A percentile compares a stretch with the other conserved stretches of the same genome.
Evolutionary conservation across 1,140 invertebrate species (phyloP).

Genomic region (Cepaea nemoralis): DNA sequence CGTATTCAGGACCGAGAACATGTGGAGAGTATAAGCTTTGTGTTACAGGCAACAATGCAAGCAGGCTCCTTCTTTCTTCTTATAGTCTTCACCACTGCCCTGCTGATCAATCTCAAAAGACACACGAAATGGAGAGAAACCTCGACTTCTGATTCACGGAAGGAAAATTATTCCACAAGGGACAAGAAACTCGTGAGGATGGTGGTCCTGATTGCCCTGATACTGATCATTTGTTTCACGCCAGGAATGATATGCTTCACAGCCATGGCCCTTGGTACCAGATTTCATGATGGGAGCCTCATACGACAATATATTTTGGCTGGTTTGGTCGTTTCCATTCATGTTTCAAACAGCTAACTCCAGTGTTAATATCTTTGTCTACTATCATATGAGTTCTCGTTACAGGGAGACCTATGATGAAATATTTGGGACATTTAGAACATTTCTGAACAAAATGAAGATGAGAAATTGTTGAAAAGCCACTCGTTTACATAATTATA

Average conservation of each 20-base stretch:
- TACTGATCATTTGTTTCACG: conserved; percentile 8
- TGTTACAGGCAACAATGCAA: not conserved
- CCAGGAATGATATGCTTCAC: not conserved
- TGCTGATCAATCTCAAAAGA: not conserved
- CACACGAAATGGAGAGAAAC: not conserved
- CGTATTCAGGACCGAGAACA: not conserved
- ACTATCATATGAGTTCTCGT: conserved; percentile 9
- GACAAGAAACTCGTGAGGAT: not conserved
- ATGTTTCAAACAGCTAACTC: not conserved
- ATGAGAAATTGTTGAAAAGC: too few species aligned
- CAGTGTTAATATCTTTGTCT: too few species aligned
- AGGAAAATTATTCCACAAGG: not conserved
- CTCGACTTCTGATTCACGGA: not conserved
- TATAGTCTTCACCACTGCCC: not conserved
- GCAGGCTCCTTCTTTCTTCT: not conserved
- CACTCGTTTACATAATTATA: too few species aligned
- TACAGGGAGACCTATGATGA: not conserved
- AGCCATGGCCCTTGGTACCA: not conserved
- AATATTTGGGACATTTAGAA: not conserved
- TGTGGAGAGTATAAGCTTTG: not conserved
- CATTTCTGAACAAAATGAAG: not conserved
- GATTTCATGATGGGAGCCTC: not conserved
- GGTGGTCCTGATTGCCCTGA: not conserved
- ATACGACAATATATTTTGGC: not conserved
- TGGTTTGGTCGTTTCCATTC: not conserved